Percentiles rank a stretch among this genome's conserved stretches.
Conservation (phyloP, 1,140 invertebrate species). For the Atta texana region DNA sequence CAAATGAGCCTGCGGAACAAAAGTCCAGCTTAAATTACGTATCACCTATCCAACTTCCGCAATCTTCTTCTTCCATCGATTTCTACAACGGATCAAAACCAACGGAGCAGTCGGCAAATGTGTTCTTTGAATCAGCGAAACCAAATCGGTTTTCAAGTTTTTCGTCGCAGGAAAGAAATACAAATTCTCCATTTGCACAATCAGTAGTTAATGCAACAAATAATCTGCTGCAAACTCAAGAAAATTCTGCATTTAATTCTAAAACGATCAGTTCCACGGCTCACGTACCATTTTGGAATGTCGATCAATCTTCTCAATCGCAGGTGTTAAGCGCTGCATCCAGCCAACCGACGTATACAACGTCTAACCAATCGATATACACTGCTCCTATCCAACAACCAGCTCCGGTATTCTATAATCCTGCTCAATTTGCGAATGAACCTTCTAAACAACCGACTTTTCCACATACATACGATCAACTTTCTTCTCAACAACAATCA, state of each 20-base stretch:
- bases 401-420: slow-evolving; percentile 76
- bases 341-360: slow-evolving; percentile 7
- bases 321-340: not conserved
- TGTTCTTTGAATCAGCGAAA: slow-evolving; percentile 32
- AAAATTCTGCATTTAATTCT: not conserved
- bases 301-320: slow-evolving; percentile 1
- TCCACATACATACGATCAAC: slow-evolving; percentile 30
- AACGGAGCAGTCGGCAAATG: slow-evolving; percentile 11
- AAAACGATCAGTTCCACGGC: not conserved
- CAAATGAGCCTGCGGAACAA: slow-evolving; percentile 30
- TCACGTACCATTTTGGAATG: slow-evolving; percentile 16
- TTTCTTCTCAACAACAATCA: slow-evolving; percentile 32
- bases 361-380: slow-evolving; percentile 29
- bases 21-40: slow-evolving; percentile 52
- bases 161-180: slow-evolving; percentile 32
- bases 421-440: slow-evolving; percentile 71
- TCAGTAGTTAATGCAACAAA: not conserved
- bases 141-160: not conserved
- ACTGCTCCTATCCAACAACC: slow-evolving; percentile 7
- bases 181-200: not conserved
- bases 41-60: not conserved
- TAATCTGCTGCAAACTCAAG: slow-evolving; percentile 6
- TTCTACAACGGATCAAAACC: not conserved
- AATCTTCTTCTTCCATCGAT: not conserved
- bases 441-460: not conserved